Evolutionary conservation across 2,113 vertebrate species (phyloP).

Genomic region (Rhinolophus sinicus): DNA sequence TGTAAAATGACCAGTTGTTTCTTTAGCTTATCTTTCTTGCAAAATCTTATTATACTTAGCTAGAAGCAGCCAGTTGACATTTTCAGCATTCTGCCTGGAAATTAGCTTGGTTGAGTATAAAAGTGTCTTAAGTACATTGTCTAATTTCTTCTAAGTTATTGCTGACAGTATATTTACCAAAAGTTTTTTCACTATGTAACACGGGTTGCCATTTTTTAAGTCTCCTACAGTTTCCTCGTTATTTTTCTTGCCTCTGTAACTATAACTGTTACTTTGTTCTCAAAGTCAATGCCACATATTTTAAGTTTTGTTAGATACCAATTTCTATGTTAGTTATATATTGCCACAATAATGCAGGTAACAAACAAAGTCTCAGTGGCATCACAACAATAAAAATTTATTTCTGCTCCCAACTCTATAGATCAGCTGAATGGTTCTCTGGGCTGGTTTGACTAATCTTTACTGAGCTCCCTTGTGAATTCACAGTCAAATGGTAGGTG

Average conservation of each 20-base stretch:
- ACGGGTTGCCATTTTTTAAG: background rate
- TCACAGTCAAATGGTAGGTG: background rate
- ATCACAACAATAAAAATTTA: background rate
- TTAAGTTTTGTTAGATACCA: constrained; percentile 8
- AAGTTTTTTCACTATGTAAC: background rate
- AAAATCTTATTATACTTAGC: background rate
- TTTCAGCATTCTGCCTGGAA: constrained; percentile 50
- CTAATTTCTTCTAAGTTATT: constrained; percentile 30
- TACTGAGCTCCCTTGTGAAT: background rate
- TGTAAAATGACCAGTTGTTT: background rate
- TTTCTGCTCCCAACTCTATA: constrained; percentile 36
- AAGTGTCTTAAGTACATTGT: constrained; percentile 20
- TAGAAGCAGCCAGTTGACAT: background rate
- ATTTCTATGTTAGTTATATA: constrained; percentile 30
- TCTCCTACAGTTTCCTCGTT: background rate
- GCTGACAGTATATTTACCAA: background rate
- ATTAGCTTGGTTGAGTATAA: background rate
- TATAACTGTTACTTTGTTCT: background rate
- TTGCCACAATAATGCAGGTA: background rate
- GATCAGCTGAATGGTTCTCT: background rate
- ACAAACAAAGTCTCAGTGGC: background rate
- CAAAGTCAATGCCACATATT: background rate
- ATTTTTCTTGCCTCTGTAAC: constrained; percentile 6
- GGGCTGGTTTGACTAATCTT: background rate
- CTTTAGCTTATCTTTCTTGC: constrained; percentile 30